A percentile compares a stretch with the other conserved stretches of the same genome.
These are phyloP conservation scores for Pocillopora grandis DNA, from an alignment of 92 coral and sea anemone species.

Conservation along the genomic window DNA sequence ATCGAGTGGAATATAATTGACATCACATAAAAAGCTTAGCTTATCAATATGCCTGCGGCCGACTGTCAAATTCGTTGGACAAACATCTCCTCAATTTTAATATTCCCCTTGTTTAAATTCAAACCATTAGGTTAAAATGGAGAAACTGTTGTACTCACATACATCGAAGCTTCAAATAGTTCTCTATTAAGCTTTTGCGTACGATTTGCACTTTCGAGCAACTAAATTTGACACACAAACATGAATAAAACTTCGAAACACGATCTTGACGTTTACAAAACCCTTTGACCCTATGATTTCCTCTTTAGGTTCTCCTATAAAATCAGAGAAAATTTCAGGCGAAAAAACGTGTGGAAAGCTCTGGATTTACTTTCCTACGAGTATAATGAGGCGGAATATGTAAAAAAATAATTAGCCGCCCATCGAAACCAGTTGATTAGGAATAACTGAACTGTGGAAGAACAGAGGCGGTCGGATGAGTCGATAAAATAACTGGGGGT, in stretches of 20 bases:
- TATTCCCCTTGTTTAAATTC: neutral
- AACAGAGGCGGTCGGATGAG: neutral
- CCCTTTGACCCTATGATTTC: neutral
- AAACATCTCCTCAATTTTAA: neutral
- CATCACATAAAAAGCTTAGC: neutral
- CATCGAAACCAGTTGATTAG: constrained; percentile 29
- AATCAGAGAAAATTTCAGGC: neutral
- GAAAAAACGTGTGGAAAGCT: constrained; percentile 16
- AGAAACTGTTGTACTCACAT: neutral
- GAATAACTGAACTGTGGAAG: neutral
- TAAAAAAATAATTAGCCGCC: constrained; percentile 33
- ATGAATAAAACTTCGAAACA: neutral
- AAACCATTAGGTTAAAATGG: neutral
- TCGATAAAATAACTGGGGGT: too few species aligned
- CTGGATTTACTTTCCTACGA: neutral
- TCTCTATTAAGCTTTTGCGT: too few species aligned
- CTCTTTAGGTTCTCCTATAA: neutral
- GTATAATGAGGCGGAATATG: constrained; percentile 9
- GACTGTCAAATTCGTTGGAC: neutral
- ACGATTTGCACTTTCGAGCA: too few species aligned
- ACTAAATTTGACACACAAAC: neutral
- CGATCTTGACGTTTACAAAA: neutral
- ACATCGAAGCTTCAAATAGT: neutral
- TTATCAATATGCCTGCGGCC: neutral
- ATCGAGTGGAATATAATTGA: neutral